These are phyloP conservation scores for Pimephales promelas DNA, from an alignment of 2,113 vertebrate genomes.

Conservation along the genomic window DNA sequence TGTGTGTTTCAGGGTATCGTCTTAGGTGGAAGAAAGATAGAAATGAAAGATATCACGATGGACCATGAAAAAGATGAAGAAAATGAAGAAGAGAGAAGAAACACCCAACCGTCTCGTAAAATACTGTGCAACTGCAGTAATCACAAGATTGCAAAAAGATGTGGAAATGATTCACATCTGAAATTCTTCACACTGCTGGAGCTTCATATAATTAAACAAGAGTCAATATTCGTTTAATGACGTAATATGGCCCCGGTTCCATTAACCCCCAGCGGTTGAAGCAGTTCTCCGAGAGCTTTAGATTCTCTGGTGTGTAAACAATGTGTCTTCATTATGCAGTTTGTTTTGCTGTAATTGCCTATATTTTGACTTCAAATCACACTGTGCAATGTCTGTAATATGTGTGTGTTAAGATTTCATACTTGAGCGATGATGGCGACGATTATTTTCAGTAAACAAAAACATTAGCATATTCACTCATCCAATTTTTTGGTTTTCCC, in stretches of 20 bases:
- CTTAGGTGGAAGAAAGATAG: not conserved
- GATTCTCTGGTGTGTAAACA: slow-evolving; percentile 30
- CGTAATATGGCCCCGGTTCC: not conserved
- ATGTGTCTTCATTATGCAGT: slow-evolving; percentile 14
- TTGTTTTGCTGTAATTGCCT: slow-evolving; percentile 38
- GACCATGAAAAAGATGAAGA: not conserved
- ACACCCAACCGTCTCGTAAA: not conserved
- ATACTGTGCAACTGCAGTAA: not conserved
- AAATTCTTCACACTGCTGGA: not conserved
- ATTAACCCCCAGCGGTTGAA: slow-evolving; percentile 32
- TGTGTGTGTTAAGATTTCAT: slow-evolving; percentile 37
- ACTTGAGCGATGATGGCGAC: slow-evolving; percentile 41
- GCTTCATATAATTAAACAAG: slow-evolving; percentile 22
- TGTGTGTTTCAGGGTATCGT: not conserved
- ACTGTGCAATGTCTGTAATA: slow-evolving; percentile 25
- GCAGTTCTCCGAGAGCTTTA: not conserved
- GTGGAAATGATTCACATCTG: not conserved
- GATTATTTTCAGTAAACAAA: slow-evolving; percentile 40
- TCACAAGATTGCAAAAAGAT: not conserved
- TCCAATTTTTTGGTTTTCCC: slow-evolving; percentile 5
- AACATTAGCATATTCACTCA: slow-evolving; percentile 34
- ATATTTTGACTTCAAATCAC: slow-evolving; percentile 28
- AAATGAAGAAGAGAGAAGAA: not conserved
- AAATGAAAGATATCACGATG: not conserved
- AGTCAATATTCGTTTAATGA: slow-evolving; percentile 29